phyloP scores from a whole-genome alignment of 2,888 invertebrate species.

The Achlya flavicornis region DNA sequence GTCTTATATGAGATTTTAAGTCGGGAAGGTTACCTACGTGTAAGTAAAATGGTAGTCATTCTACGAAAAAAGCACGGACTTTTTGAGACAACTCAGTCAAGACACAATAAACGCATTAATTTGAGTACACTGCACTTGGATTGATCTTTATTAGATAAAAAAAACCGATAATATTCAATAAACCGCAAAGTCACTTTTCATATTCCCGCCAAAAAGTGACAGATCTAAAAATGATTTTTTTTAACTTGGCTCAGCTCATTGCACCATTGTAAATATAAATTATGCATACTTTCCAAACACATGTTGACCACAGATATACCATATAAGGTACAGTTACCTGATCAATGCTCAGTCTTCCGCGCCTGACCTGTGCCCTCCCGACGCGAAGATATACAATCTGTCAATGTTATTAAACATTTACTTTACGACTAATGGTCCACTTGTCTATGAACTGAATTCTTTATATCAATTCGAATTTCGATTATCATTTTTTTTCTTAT shows the following conservation, averaged over 20 bases:
- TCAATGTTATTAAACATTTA: conserved; percentile 36
- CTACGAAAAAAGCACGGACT: no score
- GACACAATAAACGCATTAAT: no score
- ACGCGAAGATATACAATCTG: conserved; percentile 39
- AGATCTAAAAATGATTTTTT: no score
- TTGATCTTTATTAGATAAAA: no score
- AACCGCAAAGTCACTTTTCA: no score
- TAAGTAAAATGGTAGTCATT: no score
- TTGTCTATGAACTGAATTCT: conserved; percentile 7
- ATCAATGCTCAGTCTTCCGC: conserved; percentile 33
- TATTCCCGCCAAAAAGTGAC: no score
- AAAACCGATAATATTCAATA: no score
- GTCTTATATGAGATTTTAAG: no score
- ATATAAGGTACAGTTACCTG: conserved; percentile 34
- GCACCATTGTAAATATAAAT: conserved; percentile 6
- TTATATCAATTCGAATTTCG: neutral
- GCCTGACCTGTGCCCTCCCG: conserved; percentile 26
- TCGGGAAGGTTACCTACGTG: no score
- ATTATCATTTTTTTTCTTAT: conserved; percentile 4
- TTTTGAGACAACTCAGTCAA: no score
- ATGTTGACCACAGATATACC: conserved; percentile 17
- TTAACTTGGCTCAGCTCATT: neutral
- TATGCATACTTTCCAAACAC: conserved; percentile 11
- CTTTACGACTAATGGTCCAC: conserved; percentile 7
- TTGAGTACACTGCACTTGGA: no score